phyloP scores from a whole-genome alignment of 2,113 vertebrate species.

The Leptocoma aspasia region DNA sequence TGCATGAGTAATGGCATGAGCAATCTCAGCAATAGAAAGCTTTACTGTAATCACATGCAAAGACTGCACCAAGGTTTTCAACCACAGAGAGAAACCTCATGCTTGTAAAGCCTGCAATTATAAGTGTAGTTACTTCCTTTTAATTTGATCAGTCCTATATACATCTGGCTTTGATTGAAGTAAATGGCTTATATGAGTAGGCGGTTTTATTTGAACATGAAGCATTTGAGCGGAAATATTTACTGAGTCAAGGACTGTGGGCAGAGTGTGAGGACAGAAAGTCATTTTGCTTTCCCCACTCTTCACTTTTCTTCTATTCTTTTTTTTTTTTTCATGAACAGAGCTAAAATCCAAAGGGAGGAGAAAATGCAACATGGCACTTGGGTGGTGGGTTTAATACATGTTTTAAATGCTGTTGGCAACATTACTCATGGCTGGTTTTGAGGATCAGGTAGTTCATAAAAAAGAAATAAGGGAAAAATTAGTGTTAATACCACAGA shows the following conservation, averaged over 20 bases:
- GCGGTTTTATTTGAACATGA: background rate
- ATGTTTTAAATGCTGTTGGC: background rate
- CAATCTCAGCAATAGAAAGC: conserved; percentile 9
- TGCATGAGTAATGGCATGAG: conserved; percentile 14
- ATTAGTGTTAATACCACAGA: background rate
- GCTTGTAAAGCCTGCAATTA: conserved; percentile 29
- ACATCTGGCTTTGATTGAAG: conserved; percentile 42
- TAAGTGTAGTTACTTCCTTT: conserved; percentile 28
- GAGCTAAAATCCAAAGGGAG: background rate
- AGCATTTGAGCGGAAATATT: background rate
- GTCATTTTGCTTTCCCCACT: background rate
- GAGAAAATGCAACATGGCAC: background rate
- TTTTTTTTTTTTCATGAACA: background rate
- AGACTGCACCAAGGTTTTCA: background rate
- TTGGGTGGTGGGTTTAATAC: background rate
- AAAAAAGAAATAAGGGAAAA: background rate
- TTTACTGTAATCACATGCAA: conserved; percentile 21
- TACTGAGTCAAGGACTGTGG: background rate
- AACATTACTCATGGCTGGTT: fast-evolving
- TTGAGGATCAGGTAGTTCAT: background rate
- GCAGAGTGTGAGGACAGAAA: background rate
- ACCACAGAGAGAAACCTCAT: background rate
- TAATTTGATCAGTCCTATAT: conserved; percentile 14
- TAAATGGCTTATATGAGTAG: background rate
- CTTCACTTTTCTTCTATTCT: background rate